These are phyloP conservation scores for Bradysia coprophila DNA, from an alignment of 1,140 invertebrate genomes.

Conservation along the genomic window DNA sequence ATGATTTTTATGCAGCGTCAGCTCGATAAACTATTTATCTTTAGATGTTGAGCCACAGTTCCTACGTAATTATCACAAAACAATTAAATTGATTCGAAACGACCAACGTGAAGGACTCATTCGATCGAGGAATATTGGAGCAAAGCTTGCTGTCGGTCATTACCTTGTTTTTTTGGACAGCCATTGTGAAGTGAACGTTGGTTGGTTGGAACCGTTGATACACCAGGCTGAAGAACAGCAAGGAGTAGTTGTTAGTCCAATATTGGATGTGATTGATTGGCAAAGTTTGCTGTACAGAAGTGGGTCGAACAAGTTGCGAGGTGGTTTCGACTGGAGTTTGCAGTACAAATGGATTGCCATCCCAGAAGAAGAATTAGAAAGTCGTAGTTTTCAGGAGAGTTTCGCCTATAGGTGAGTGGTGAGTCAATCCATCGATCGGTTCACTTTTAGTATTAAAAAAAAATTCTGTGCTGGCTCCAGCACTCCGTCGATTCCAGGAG, in stretches of 20 bases:
- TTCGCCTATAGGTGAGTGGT: conserved; percentile 27
- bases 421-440: too few species aligned
- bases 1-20: conserved; percentile 16
- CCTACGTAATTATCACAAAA: conserved; percentile 22
- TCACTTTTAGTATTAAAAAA: too few species aligned
- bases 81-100: conserved; percentile 51
- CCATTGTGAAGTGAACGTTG: conserved; percentile 54
- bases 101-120: conserved; percentile 58
- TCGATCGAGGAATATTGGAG: conserved; percentile 48
- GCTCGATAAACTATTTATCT: too few species aligned
- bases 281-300: conserved; percentile 29
- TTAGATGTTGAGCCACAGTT: too few species aligned
- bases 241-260: conserved; percentile 29
- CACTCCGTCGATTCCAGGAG: conserved; percentile 62
- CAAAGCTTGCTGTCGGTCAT: conserved; percentile 39
- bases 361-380: conserved; percentile 29
- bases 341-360: conserved; percentile 91
- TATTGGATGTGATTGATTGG: conserved; percentile 41
- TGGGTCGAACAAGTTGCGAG: conserved; percentile 51
- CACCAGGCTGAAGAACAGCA: conserved; percentile 24
- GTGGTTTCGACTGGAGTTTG: conserved; percentile 87
- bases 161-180: conserved; percentile 65
- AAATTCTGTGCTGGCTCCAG: too few species aligned
- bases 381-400: conserved; percentile 21
- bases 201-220: conserved; percentile 49